Base-by-base conservation (phyloP, 92 coral and sea anemone species). In the Montipora capitata region DNA sequence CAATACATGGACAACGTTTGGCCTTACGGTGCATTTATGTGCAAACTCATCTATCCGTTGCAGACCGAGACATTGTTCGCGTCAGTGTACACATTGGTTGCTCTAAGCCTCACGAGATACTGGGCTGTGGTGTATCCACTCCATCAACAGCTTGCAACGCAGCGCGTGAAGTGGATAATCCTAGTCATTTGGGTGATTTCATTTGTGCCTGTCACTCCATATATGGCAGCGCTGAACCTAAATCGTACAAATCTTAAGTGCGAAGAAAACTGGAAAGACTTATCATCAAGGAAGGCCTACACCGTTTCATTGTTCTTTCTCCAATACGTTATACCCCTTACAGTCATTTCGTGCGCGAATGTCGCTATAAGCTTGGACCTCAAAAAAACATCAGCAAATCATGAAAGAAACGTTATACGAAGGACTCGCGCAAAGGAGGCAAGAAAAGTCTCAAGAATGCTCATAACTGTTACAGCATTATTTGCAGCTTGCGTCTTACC, bases 121-220 rank as follows among this genome's bases (percentile, higher is more conserved):
- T 83, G 98, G 90, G 98, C 98, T 0, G 88, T 95, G n/a, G 91
- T 93, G 5, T 94, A 95, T 39, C 98, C 98, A 10, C 65, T 95
- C 40, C 77, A 87, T 11, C 83, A 58, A 13, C 98, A 95, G 80
- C 81, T 95, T 17, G 81, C 93, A 10, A 78, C 42, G 1, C 18
- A 65, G 1, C 68, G 82, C 12, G 94, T 92, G 3, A 91, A 91
- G 69, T 83, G 86, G 71, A 76, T 90, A 10, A 81, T 93, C 64
- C 0, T 83, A 16, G 86, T 57, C 68, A 88, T 95, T 18, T 95
- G 98, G 98, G 20, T 87, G 27, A 72, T 85, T 18, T 88, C 98
- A 0, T 56, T 92, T 20, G 9, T 90, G 0, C 91, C 94, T 5
- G 90, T 95, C 72, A 79, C 92, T 9, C 98, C 96, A 12, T 87